Conservation (phyloP, 2,797 vertebrate genomes). For the Xenentodon cancila region DNA sequence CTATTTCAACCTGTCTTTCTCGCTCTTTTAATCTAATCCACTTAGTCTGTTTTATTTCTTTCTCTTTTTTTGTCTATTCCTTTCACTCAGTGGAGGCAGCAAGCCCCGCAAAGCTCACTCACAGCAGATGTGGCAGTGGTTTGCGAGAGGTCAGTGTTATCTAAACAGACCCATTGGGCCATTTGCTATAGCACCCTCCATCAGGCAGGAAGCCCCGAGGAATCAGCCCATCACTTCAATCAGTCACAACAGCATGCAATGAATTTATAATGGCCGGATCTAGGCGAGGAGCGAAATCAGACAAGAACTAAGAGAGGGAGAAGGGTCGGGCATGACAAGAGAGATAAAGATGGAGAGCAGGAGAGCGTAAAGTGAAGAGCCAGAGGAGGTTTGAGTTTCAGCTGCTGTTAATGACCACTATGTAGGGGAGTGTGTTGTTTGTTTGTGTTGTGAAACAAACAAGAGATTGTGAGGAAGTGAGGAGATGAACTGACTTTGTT, state of each 20-base stretch:
- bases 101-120: constrained; percentile 66
- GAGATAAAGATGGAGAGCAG: constrained; percentile 39
- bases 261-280: constrained; percentile 80
- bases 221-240: constrained; percentile 88
- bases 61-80: constrained; percentile 39
- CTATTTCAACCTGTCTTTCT: constrained; percentile 3
- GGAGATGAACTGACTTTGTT: constrained; percentile 72
- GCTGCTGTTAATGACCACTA: constrained; percentile 69
- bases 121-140: constrained; percentile 61
- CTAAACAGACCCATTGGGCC: constrained; percentile 87
- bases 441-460: constrained; percentile 81
- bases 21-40: not conserved
- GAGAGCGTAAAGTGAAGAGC: constrained; percentile 40
- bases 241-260: constrained; percentile 77
- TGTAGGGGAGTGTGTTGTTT: constrained; percentile 66
- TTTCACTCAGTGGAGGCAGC: constrained; percentile 61
- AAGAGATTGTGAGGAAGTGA: constrained; percentile 74
- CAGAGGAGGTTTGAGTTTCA: constrained; percentile 38
- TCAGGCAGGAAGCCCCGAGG: constrained; percentile 79
- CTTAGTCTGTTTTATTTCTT: constrained; percentile 28
- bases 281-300: constrained; percentile 71
- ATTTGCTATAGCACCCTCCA: constrained; percentile 90
- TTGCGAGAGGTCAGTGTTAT: constrained; percentile 88
- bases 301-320: constrained; percentile 45
- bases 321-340: constrained; percentile 35